Evolutionary conservation across 2,113 vertebrate genomes (phyloP).

Genomic region (Sinocyclocheilus anshuiensis): DNA sequence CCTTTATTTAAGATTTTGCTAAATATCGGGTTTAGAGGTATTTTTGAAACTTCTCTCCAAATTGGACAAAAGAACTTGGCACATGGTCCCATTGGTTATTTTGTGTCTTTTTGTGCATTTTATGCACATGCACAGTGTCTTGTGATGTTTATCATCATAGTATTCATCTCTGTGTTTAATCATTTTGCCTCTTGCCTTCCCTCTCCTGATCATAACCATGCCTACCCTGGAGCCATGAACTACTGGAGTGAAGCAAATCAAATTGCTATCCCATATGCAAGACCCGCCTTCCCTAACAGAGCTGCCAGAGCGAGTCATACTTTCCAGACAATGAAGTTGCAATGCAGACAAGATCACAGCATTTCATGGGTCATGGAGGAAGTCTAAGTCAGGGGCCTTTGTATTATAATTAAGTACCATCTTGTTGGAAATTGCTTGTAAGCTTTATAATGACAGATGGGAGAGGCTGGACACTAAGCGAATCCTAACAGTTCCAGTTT

Average conservation of each 20-base stretch:
- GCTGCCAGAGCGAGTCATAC: slow-evolving; percentile 4
- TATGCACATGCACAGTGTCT: neutral
- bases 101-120: neutral
- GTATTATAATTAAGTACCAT: slow-evolving; percentile 43
- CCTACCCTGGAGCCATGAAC: slow-evolving; percentile 22
- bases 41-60: slow-evolving; percentile 3
- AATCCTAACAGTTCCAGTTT: slow-evolving; percentile 38
- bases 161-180: slow-evolving; percentile 22
- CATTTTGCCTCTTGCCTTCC: slow-evolving; percentile 4
- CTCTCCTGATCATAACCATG: slow-evolving; percentile 4
- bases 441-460: slow-evolving; percentile 47
- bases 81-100: neutral
- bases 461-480: slow-evolving; percentile 27
- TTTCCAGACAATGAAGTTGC: slow-evolving; percentile 46
- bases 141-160: neutral
- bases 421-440: slow-evolving; percentile 40
- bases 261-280: slow-evolving; percentile 48
- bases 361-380: slow-evolving; percentile 36
- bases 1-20: neutral
- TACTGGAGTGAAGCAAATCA: slow-evolving; percentile 45
- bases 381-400: slow-evolving; percentile 35
- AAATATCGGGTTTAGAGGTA: neutral
- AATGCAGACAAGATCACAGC: slow-evolving; percentile 18
- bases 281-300: slow-evolving; percentile 33
- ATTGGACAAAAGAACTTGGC: slow-evolving; percentile 24